Evolutionary conservation across 2,113 vertebrate species (phyloP).

Genomic region (Nothocercus julius): DNA sequence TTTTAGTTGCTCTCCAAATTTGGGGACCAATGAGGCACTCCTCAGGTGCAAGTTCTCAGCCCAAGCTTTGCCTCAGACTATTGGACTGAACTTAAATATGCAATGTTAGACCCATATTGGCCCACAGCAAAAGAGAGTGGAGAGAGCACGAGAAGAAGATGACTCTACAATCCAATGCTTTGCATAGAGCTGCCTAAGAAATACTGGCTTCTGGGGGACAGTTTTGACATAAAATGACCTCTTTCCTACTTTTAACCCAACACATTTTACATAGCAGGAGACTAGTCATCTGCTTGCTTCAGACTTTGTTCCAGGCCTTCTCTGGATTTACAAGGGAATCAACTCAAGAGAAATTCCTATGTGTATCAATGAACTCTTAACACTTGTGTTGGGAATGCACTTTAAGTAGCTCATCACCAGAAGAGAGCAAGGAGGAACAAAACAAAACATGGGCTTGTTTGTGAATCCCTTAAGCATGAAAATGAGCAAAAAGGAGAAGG

Average conservation of each 20-base stretch:
- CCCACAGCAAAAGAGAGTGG: not conserved
- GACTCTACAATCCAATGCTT: not conserved
- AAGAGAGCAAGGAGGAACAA: not conserved
- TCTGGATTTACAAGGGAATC: not conserved
- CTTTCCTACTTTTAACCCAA: not conserved
- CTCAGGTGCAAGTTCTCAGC: not conserved
- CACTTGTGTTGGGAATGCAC: not conserved
- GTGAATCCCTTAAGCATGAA: not conserved
- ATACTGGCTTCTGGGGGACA: rapidly evolving
- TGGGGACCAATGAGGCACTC: not conserved
- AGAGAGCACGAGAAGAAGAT: rapidly evolving
- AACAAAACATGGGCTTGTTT: not conserved
- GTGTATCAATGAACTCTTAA: not conserved
- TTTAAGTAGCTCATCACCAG: not conserved
- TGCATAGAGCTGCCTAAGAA: not conserved
- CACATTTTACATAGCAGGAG: not conserved
- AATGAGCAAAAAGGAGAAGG: rapidly evolving
- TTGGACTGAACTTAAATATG: rapidly evolving
- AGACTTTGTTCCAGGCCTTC: not conserved
- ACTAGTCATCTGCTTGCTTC: not conserved
- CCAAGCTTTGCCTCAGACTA: not conserved
- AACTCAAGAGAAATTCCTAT: not conserved
- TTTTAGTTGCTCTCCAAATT: not conserved
- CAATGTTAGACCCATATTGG: not conserved
- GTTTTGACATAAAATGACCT: not conserved